Evolutionary conservation across 2,888 invertebrate species (phyloP), one percentile per base, ranked within the genome.

Genomic region (Abrostola tripartita): DNA sequence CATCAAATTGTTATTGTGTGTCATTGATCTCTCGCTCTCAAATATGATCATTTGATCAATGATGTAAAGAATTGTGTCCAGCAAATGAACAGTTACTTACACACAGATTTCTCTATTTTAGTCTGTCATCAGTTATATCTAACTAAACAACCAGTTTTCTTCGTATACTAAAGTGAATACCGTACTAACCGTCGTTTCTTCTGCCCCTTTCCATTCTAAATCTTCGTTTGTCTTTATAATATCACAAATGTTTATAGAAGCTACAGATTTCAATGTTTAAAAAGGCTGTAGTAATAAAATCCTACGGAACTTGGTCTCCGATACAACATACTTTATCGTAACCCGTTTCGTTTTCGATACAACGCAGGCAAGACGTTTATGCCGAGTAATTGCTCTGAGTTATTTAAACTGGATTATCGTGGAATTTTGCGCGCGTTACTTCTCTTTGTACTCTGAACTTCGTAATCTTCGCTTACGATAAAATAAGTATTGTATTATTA

Each of bases 371-470:
- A 71, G 82, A 86, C 83, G 79, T 85, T 84, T 81, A 87, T 85
- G 78, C 83, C 74, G 77, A 85, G 85, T 85, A 87, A 86, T 87
- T 85, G 82, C 82, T 78, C 59, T 60, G 71, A 74, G 78, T 80
- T 81, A 86, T 84, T 83, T 83, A 80, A 84, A 81, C 81, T 79
- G 82, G 75, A 76, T 78, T 78, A 81, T 58, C 37, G 38, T 10
- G 70, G 78, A 66, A 78, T 78, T 73, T 68, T 60, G 60, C 60
- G 69, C 54, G 69, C 65, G 65, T 69, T 57, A 53, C 59, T 47
- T 57, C 55, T 52, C 63, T 59, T 51, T 73, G 64, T 71, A 42
- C 51, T n/a, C 41, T 0, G 35, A 41, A 47, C 54, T 55, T 24
- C 41, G 52, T 54, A 50, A 59, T 50, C 36, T 36, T 36, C 6